Conservation (phyloP, 2,888 invertebrate species). For the Cylindroiulus punctatus region DNA sequence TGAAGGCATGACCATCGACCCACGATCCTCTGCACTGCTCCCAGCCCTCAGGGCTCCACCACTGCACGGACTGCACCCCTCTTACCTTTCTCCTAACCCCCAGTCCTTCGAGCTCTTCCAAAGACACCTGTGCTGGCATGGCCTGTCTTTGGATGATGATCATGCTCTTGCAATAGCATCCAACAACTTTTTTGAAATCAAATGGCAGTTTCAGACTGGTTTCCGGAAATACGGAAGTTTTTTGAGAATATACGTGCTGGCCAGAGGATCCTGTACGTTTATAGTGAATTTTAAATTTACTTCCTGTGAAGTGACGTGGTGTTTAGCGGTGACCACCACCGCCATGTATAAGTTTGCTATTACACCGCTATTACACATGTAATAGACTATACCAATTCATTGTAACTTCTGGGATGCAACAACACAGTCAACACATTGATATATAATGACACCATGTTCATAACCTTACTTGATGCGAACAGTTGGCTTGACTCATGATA, state of each 20-base stretch:
- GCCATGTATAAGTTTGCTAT: too few species aligned
- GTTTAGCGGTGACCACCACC: too few species aligned
- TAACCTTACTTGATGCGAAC: too few species aligned
- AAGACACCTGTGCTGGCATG: not conserved
- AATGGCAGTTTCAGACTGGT: not conserved
- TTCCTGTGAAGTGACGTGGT: too few species aligned
- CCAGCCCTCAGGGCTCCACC: not conserved
- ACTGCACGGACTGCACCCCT: not conserved
- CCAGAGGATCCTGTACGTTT: not conserved
- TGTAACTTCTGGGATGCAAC: too few species aligned
- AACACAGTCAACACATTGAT: too few species aligned
- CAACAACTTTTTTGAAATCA: too few species aligned
- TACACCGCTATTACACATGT: too few species aligned
- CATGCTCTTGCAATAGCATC: not conserved
- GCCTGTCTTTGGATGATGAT: too few species aligned
- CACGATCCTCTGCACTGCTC: not conserved
- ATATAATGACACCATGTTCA: too few species aligned
- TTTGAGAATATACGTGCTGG: not conserved
- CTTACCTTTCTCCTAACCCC: slow-evolving; percentile 15
- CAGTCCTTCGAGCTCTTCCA: not conserved
- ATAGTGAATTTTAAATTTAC: not conserved
- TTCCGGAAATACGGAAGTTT: slow-evolving; percentile 17
- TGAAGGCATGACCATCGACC: not conserved
- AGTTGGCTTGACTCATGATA: too few species aligned
- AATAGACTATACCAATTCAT: too few species aligned